phyloP scores from a whole-genome alignment of 1,140 invertebrate genomes.

The Uloborus diversus region DNA sequence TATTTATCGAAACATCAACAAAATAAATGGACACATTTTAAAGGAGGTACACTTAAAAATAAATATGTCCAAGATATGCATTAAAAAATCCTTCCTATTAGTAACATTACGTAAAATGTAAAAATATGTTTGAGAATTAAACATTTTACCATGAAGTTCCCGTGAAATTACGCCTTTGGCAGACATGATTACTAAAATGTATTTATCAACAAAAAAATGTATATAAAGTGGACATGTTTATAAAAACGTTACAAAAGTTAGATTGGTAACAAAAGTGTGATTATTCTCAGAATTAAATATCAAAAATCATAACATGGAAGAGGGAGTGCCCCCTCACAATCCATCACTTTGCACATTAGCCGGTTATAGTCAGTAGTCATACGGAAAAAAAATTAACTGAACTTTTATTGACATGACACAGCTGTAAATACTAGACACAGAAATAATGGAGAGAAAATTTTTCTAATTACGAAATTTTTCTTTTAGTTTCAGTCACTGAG shows the following conservation, averaged over 20 bases:
- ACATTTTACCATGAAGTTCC: slow-evolving; percentile 46
- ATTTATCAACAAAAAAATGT: not conserved
- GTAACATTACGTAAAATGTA: not conserved
- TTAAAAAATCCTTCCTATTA: too few relatives aligned
- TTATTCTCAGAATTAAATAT: slow-evolving; percentile 36
- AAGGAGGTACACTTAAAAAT: too few relatives aligned
- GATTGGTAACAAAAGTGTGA: slow-evolving; percentile 13
- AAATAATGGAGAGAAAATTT: too few relatives aligned
- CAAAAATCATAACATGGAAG: slow-evolving; percentile 48
- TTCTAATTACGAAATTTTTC: too few relatives aligned
- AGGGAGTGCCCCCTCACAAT: slow-evolving; percentile 45
- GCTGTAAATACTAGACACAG: too few relatives aligned
- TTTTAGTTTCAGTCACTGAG: too few relatives aligned
- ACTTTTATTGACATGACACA: too few relatives aligned
- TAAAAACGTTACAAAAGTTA: slow-evolving; percentile 11
- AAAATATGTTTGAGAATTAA: not conserved
- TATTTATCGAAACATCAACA: too few relatives aligned
- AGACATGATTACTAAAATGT: slow-evolving; percentile 11
- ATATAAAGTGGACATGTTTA: slow-evolving; percentile 32
- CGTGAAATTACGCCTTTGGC: slow-evolving; percentile 49
- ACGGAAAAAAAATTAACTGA: too few relatives aligned
- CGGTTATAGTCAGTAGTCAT: slow-evolving; percentile 23
- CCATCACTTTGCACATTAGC: slow-evolving; percentile 33
- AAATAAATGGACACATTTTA: too few relatives aligned
- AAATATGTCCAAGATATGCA: too few relatives aligned